Evolutionary conservation across 2,888 invertebrate genomes (phyloP).

Genomic region (Clitarchus hookeri): DNA sequence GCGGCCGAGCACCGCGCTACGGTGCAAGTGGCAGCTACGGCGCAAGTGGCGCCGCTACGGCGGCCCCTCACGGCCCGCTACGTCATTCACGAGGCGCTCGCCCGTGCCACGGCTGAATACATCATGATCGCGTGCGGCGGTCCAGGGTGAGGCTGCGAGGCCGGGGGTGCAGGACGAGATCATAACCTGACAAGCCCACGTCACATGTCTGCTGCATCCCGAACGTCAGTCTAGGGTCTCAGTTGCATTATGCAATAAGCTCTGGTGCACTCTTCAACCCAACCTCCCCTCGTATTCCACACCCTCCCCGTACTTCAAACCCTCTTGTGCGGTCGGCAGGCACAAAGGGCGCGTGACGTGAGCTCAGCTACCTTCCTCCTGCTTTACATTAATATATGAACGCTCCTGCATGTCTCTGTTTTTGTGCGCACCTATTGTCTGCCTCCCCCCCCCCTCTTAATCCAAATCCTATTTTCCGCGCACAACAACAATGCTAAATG

Average conservation of each 20-base stretch:
- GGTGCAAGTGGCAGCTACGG: too few species aligned
- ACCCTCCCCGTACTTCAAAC: not conserved
- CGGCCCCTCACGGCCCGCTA: not conserved
- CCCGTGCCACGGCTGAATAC: not conserved
- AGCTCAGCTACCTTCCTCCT: not conserved
- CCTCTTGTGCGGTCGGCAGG: not conserved
- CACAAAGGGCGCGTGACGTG: not conserved
- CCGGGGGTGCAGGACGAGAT: not conserved
- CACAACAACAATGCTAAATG: too few species aligned
- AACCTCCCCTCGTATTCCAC: not conserved
- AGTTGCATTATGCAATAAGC: not conserved
- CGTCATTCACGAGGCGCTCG: not conserved
- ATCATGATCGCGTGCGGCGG: not conserved
- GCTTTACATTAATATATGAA: not conserved
- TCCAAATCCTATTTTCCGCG: too few species aligned
- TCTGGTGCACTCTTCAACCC: not conserved
- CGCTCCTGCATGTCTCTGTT: not conserved
- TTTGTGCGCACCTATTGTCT: too few species aligned
- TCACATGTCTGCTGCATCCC: not conserved
- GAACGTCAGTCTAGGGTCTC: not conserved
- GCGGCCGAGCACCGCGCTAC: too few species aligned
- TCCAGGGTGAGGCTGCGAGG: not conserved
- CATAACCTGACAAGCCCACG: constrained; percentile 2
- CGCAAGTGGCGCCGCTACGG: too few species aligned
- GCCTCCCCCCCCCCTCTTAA: too few species aligned